A percentile compares a stretch with the other conserved stretches of the same genome.
phyloP scores from a whole-genome alignment of 2,797 vertebrate species.

The Fistularia tabacaria region DNA sequence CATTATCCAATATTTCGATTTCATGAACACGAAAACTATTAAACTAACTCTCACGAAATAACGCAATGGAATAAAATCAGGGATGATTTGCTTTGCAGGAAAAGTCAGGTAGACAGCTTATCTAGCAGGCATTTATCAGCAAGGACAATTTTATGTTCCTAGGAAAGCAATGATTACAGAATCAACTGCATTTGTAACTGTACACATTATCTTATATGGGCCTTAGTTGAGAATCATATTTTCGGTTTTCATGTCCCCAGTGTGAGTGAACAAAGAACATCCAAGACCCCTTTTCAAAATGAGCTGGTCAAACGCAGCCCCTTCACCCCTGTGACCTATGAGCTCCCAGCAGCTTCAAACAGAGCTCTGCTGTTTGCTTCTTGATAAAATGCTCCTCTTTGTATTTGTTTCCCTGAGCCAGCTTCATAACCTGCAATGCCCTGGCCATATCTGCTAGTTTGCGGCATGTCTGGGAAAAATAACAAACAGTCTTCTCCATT shows the following conservation, averaged over 20 bases:
- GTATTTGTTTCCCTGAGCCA: conserved; percentile 71
- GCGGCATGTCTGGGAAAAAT: conserved; percentile 76
- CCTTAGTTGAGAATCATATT: conserved; percentile 39
- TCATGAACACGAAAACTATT: too few species aligned
- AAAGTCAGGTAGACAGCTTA: neutral
- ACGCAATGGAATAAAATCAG: too few species aligned
- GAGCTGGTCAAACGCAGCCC: conserved; percentile 69
- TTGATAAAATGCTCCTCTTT: conserved; percentile 72
- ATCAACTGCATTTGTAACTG: conserved; percentile 46
- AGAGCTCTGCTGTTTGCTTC: conserved; percentile 65
- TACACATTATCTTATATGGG: conserved; percentile 47
- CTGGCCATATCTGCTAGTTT: conserved; percentile 77
- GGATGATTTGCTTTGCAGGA: conserved; percentile 1
- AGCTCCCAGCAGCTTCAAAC: conserved; percentile 67
- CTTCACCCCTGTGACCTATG: conserved; percentile 55
- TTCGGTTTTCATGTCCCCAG: conserved; percentile 40
- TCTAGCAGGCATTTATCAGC: conserved; percentile 35
- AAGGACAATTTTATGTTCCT: conserved; percentile 35
- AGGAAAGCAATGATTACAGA: conserved; percentile 46
- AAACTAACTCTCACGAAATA: too few species aligned
- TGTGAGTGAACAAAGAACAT: conserved; percentile 63
- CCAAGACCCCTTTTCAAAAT: conserved; percentile 66
- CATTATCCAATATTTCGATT: too few species aligned
- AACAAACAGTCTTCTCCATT: conserved; percentile 80
- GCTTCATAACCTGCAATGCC: conserved; percentile 75